These are phyloP conservation scores for Leptinotarsa juncta DNA, from an alignment of 2,888 invertebrate genomes.

Conservation along the genomic window DNA sequence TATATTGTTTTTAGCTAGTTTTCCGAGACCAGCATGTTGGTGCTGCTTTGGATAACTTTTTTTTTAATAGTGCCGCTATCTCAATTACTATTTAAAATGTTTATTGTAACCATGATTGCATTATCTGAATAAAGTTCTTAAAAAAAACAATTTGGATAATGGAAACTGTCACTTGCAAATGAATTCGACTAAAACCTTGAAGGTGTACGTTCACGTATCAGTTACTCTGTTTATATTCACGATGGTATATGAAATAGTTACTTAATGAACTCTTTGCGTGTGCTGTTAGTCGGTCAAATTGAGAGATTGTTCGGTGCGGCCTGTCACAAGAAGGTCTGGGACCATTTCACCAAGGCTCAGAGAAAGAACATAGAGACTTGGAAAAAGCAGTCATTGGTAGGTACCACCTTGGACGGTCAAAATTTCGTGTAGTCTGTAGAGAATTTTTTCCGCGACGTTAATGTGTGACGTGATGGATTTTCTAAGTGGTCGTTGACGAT, in stretches of 20 bases:
- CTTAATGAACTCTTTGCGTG: constrained; percentile 64
- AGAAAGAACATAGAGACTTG: constrained; percentile 98
- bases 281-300: constrained; percentile 95
- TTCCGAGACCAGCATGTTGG: no score
- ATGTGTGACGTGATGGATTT: background rate
- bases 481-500: constrained; percentile 1
- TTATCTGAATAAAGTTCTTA: no score
- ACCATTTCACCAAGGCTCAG: constrained; percentile 99
- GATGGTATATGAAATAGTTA: constrained; percentile 22
- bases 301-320: constrained; percentile 97
- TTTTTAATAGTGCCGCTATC: no score
- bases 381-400: constrained; percentile 97
- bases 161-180: no score
- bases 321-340: constrained; percentile 98
- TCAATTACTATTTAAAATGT: no score
- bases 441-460: background rate
- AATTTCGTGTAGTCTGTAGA: constrained; percentile 31
- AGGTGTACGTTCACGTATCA: background rate
- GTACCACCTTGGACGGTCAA: constrained; percentile 60
- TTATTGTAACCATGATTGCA: no score
- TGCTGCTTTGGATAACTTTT: no score
- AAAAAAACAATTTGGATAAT: no score
- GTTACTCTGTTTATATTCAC: background rate
- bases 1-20: no score
- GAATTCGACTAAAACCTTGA: background rate